phyloP scores from a whole-genome alignment of 1,140 invertebrate genomes.

The Tetramorium parvispinum region DNA sequence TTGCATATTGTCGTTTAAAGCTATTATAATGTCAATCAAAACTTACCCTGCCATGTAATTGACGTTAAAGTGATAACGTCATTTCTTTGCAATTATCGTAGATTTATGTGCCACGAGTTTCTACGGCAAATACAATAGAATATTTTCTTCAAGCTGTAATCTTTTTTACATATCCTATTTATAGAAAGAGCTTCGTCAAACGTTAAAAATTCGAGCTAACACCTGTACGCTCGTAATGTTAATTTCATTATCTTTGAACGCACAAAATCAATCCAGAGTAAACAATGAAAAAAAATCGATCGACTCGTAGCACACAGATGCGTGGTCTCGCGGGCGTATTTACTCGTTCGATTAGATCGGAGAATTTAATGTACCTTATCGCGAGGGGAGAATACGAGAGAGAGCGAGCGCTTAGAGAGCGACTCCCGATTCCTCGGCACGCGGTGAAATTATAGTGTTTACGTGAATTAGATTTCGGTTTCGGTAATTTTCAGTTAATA shows the following conservation, averaged over 20 bases:
- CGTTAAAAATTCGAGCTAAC: neutral
- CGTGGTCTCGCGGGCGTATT: neutral
- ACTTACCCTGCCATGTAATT: slow-evolving; percentile 34
- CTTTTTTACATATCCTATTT: neutral
- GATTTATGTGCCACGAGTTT: neutral
- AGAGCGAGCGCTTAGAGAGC: slow-evolving; percentile 25
- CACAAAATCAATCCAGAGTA: neutral
- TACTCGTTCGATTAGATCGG: slow-evolving; percentile 21
- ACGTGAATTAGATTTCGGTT: slow-evolving; percentile 81
- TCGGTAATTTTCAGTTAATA: slow-evolving; percentile 82
- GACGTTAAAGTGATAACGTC: slow-evolving; percentile 15
- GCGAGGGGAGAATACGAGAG: slow-evolving; percentile 19
- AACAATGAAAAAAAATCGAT: neutral
- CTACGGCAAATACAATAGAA: neutral
- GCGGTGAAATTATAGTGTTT: slow-evolving; percentile 78
- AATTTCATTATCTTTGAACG: neutral
- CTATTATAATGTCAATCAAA: slow-evolving; percentile 32
- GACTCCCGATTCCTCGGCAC: slow-evolving; percentile 45
- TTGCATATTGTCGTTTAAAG: slow-evolving; percentile 17
- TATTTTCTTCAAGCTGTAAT: neutral
- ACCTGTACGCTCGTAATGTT: neutral
- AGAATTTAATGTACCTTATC: slow-evolving; percentile 40
- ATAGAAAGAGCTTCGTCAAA: neutral
- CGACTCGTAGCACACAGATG: neutral
- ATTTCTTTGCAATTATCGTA: slow-evolving; percentile 9